phyloP scores from a whole-genome alignment of 2,797 vertebrate species.

The Naso thynnoides region DNA sequence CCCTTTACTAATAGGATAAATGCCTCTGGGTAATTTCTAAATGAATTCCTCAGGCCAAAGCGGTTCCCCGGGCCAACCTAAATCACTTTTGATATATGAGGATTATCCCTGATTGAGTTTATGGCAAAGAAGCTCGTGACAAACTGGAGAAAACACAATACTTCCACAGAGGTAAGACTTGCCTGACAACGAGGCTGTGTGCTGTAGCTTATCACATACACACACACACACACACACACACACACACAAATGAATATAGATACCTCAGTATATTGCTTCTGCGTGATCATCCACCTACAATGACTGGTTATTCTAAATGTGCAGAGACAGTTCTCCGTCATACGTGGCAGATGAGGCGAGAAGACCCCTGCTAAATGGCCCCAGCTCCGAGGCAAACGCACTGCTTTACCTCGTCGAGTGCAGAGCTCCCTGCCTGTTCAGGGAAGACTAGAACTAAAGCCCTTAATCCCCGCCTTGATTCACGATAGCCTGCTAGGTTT shows the following conservation, averaged over 20 bases:
- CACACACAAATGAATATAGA: constrained; percentile 9
- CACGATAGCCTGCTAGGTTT: constrained; percentile 77
- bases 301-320: constrained; percentile 47
- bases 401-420: constrained; percentile 67
- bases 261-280: constrained; percentile 11
- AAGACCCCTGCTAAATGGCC: constrained; percentile 59
- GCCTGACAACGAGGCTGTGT: constrained; percentile 25
- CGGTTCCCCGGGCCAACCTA: constrained; percentile 48
- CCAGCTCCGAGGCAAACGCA: constrained; percentile 60
- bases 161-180: constrained; percentile 30
- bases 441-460: constrained; percentile 74
- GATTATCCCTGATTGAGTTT: constrained; percentile 74
- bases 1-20: constrained; percentile 77
- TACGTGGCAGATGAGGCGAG: constrained; percentile 41
- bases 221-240: constrained; percentile 10
- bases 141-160: constrained; percentile 43
- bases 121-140: constrained; percentile 60
- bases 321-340: constrained; percentile 30
- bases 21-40: constrained; percentile 72
- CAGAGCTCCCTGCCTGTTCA: constrained; percentile 62
- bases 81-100: constrained; percentile 66
- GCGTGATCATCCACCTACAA: constrained; percentile 42
- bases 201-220: constrained; percentile 12
- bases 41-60: constrained; percentile 73
- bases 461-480: constrained; percentile 79